phyloP scores from a whole-genome alignment of 2,113 vertebrate species.

The Callorhinus ursinus region DNA sequence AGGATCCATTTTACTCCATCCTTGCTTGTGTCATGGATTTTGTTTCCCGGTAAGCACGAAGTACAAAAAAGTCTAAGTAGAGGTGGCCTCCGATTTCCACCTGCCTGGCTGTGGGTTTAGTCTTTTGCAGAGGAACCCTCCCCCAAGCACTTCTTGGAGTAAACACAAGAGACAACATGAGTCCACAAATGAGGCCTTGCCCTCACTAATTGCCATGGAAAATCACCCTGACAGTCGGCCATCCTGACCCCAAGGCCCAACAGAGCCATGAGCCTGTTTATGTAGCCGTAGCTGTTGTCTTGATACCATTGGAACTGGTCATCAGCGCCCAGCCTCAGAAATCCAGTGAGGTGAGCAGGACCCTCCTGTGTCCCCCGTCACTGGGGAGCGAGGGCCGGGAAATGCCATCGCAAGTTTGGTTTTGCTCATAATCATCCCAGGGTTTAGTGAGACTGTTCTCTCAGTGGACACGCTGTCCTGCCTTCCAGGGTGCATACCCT shows the following conservation, averaged over 20 bases:
- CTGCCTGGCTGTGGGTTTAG: background rate
- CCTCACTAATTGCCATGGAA: background rate
- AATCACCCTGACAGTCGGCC: background rate
- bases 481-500: fast-evolving
- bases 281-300: background rate
- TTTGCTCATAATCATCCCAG: background rate
- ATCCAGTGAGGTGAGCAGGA: background rate
- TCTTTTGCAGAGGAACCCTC: background rate
- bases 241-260: background rate
- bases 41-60: background rate
- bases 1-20: background rate
- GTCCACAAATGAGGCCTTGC: background rate
- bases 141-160: background rate
- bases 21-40: background rate
- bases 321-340: background rate
- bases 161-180: background rate
- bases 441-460: background rate
- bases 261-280: background rate
- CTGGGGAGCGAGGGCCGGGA: background rate
- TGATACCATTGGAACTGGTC: background rate
- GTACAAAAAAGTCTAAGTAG: background rate
- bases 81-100: background rate
- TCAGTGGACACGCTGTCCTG: background rate
- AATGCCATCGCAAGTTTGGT: background rate
- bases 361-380: fast-evolving